Percentiles rank a stretch among this genome's conserved stretches.
Conservation (phyloP, 2,113 vertebrate genomes). For the Callaeas wilsoni region DNA sequence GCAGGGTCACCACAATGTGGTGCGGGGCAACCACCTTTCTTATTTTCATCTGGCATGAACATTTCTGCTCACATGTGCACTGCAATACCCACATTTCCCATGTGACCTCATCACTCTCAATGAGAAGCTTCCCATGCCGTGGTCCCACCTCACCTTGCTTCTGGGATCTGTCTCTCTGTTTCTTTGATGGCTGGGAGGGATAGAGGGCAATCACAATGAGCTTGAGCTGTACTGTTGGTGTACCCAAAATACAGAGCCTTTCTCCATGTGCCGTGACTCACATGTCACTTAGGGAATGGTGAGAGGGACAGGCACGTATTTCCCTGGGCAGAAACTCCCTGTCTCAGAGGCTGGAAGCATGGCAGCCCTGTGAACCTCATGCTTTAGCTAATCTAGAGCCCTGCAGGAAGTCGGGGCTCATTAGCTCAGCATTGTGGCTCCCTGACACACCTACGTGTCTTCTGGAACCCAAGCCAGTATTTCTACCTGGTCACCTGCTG, state of each 20-base stretch:
- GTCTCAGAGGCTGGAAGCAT: not conserved
- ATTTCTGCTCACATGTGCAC: not conserved
- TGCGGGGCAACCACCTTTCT: not conserved
- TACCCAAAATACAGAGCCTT: not conserved
- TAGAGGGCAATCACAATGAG: fast-evolving
- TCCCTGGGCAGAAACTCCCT: not conserved
- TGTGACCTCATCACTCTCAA: fast-evolving
- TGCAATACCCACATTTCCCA: not conserved
- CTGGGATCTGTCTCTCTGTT: not conserved
- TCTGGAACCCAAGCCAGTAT: not conserved
- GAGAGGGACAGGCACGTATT: fast-evolving
- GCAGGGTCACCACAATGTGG: not conserved
- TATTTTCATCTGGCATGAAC: not conserved
- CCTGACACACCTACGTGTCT: not conserved
- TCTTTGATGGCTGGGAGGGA: not conserved
- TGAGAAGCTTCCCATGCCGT: not conserved
- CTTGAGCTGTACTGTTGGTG: too few species aligned
- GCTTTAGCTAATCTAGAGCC: not conserved
- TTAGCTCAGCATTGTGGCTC: not conserved
- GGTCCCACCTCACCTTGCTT: not conserved
- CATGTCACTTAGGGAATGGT: fast-evolving
- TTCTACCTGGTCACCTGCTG: not conserved
- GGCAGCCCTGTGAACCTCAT: not conserved
- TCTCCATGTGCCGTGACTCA: fast-evolving
- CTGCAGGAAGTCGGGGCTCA: not conserved